phyloP scores from a whole-genome alignment of 1,140 invertebrate species.

The Drosophila ambigua region DNA sequence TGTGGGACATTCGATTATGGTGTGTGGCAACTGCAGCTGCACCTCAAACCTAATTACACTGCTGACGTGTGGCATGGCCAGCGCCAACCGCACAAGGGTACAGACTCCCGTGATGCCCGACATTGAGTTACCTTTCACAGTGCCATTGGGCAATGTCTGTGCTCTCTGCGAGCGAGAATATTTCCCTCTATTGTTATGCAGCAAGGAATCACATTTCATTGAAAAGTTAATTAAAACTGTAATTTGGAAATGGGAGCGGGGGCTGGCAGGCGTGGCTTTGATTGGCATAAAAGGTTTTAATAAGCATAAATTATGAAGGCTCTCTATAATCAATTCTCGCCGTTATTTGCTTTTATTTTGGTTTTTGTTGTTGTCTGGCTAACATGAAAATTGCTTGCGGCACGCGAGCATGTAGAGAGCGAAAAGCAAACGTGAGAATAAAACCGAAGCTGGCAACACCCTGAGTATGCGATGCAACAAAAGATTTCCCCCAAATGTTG shows the following conservation, averaged over 20 bases:
- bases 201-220: constrained; percentile 5
- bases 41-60: constrained; percentile 34
- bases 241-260: constrained; percentile 22
- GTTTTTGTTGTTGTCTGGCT: constrained; percentile 24
- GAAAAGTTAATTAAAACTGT: constrained; percentile 40
- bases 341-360: constrained; percentile 20
- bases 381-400: constrained; percentile 61
- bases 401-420: constrained; percentile 44
- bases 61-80: too few relatives aligned
- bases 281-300: constrained; percentile 44
- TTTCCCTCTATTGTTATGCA: background rate
- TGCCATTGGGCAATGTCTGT: too few relatives aligned
- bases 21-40: constrained; percentile 4
- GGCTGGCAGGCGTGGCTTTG: constrained; percentile 26
- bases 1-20: constrained; percentile 5
- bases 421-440: background rate
- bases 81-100: too few relatives aligned
- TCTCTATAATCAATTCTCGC: constrained; percentile 65
- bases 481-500: too few relatives aligned
- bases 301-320: constrained; percentile 65
- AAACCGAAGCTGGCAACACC: background rate
- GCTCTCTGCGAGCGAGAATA: background rate
- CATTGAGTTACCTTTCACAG: too few relatives aligned
- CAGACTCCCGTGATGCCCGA: too few relatives aligned
- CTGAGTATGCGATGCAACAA: background rate